These are phyloP conservation scores for Achatina immaculata DNA, from an alignment of 1,140 invertebrate species.

Conservation along the genomic window DNA sequence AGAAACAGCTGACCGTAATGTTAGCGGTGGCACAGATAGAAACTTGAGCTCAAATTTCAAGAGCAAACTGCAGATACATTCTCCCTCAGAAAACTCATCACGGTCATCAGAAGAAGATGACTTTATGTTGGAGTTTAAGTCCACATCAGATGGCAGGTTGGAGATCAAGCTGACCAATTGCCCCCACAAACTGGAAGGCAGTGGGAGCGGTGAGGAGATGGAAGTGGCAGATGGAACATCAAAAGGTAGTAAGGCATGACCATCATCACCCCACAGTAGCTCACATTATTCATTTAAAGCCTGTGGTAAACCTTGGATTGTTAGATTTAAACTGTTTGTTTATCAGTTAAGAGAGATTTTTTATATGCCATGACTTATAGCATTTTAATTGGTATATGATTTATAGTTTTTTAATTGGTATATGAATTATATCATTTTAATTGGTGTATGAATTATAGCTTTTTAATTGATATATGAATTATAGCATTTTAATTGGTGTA, in stretches of 20 bases:
- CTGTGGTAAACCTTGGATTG: too few relatives aligned
- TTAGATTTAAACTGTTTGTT: too few relatives aligned
- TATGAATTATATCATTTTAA: too few relatives aligned
- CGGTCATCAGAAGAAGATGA: conserved; percentile 14
- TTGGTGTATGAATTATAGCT: too few relatives aligned
- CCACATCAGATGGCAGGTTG: conserved; percentile 20
- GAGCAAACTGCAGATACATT: conserved; percentile 17
- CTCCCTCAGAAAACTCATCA: not conserved
- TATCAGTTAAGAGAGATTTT: too few relatives aligned
- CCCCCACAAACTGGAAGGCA: not conserved
- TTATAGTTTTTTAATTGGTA: too few relatives aligned
- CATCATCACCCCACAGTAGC: too few relatives aligned
- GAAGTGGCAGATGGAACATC: not conserved
- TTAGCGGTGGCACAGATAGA: not conserved
- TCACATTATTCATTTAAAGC: too few relatives aligned
- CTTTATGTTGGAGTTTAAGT: conserved; percentile 33
- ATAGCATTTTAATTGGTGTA: too few relatives aligned
- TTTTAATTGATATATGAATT: too few relatives aligned
- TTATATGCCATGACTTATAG: too few relatives aligned
- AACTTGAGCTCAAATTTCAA: conserved; percentile 28
- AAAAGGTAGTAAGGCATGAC: conserved; percentile 15
- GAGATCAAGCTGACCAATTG: conserved; percentile 31
- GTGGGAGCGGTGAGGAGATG: conserved; percentile 1
- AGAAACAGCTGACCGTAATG: not conserved
- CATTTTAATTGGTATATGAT: too few relatives aligned